Evolutionary conservation across 1,140 invertebrate genomes (phyloP).

Genomic region (Aphelinus atriplicis): DNA sequence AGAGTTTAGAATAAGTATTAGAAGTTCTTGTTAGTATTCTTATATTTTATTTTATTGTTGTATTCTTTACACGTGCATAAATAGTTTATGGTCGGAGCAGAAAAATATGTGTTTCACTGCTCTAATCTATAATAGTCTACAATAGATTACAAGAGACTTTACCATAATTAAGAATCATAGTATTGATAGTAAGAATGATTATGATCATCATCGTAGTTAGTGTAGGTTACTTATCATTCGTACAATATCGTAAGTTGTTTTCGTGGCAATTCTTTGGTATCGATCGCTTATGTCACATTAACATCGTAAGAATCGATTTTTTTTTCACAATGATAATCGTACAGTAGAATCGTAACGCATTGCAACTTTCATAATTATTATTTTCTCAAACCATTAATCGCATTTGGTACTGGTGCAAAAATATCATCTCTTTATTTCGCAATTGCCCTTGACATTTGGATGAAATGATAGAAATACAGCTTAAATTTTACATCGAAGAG

Average conservation of each 20-base stretch:
- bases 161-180: slow-evolving; percentile 52
- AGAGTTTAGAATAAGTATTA: not conserved
- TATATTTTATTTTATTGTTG: slow-evolving; percentile 16
- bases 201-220: slow-evolving; percentile 46
- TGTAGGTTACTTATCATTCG: slow-evolving; percentile 45
- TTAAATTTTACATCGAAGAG: too few species aligned
- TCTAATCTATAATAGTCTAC: slow-evolving; percentile 51
- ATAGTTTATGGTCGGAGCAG: slow-evolving; percentile 45
- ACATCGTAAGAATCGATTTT: not conserved
- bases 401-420: too few species aligned
- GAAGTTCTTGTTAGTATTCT: slow-evolving; percentile 24
- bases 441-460: too few species aligned
- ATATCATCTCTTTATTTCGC: too few species aligned
- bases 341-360: slow-evolving; percentile 24
- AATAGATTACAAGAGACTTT: slow-evolving; percentile 51
- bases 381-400: slow-evolving; percentile 4
- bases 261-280: slow-evolving; percentile 12
- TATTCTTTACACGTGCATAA: slow-evolving; percentile 43
- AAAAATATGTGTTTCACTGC: slow-evolving; percentile 45
- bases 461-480: too few species aligned
- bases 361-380: slow-evolving; percentile 7
- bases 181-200: slow-evolving; percentile 53
- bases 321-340: not conserved
- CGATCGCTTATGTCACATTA: too few species aligned
- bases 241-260: slow-evolving; percentile 40